Conservation (phyloP, 2,888 invertebrate genomes). For the Protonemura montana region DNA sequence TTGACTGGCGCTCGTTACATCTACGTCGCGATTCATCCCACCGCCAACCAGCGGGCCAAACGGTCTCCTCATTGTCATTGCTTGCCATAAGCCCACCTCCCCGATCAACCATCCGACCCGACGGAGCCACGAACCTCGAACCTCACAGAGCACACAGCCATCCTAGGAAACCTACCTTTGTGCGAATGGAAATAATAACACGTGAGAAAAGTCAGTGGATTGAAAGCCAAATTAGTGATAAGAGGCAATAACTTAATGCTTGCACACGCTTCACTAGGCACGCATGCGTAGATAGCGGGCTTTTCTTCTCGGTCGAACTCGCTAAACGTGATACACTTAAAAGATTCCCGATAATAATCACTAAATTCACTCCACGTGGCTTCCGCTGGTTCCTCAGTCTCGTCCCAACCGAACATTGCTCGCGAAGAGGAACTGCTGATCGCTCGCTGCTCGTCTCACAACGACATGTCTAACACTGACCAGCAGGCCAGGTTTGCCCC, state of each 20-base stretch:
- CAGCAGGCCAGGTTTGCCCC: not conserved
- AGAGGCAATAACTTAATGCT: conserved; percentile 58
- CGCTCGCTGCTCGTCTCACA: not conserved
- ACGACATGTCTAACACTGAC: not conserved
- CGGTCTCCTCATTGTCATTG: not conserved
- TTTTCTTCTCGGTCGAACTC: conserved; percentile 68
- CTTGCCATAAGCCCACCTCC: too few species aligned
- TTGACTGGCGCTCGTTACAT: not conserved
- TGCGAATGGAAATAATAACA: conserved; percentile 70
- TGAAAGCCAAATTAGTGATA: conserved; percentile 64
- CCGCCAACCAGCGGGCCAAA: not conserved
- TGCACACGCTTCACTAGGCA: conserved; percentile 58
- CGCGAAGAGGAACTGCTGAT: not conserved
- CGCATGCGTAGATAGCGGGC: conserved; percentile 65
- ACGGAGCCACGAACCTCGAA: too few species aligned
- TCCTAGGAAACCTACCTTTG: conserved; percentile 65
- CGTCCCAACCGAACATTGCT: conserved; percentile 47
- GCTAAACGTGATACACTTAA: conserved; percentile 70
- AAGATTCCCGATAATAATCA: conserved; percentile 63
- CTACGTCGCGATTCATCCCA: not conserved
- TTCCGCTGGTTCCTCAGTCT: conserved; percentile 42
- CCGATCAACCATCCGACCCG: too few species aligned
- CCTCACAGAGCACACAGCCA: too few species aligned
- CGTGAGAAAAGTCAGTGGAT: conserved; percentile 68
- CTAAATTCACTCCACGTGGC: conserved; percentile 58